Conservation (phyloP, 2,888 invertebrate species). For the Pegoplata infirma region DNA sequence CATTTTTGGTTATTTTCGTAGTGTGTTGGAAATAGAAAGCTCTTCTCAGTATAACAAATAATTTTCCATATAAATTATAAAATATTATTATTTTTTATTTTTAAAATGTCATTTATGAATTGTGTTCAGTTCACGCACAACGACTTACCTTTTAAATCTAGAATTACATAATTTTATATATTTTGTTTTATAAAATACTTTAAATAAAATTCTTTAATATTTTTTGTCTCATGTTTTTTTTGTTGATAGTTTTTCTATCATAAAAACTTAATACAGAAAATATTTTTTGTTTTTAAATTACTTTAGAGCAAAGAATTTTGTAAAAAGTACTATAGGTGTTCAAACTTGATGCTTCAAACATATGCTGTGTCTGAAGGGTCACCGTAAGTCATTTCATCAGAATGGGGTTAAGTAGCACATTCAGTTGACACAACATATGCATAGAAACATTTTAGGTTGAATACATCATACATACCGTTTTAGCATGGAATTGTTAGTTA, state of each 20-base stretch:
- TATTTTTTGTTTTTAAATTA: neutral
- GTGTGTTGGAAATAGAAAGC: no score
- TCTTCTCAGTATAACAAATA: no score
- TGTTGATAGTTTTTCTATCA: neutral
- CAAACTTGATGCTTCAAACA: neutral
- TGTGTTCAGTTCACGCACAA: no score
- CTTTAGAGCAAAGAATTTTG: no score
- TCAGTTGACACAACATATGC: neutral
- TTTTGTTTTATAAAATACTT: no score
- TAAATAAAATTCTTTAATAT: neutral
- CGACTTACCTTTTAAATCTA: no score
- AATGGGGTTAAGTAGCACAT: neutral
- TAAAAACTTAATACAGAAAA: neutral
- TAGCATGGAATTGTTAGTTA: neutral
- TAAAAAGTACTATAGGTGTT: no score
- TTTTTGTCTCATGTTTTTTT: neutral
- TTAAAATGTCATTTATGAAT: no score
- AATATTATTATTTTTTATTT: no score
- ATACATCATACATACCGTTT: slow-evolving; percentile 4
- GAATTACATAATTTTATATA: no score
- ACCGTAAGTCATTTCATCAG: neutral
- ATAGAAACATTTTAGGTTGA: neutral
- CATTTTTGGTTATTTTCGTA: no score
- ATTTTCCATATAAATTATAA: no score
- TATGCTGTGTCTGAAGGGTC: neutral